phyloP scores from a whole-genome alignment of 2,113 vertebrate species.

The Varanus komodoensis region DNA sequence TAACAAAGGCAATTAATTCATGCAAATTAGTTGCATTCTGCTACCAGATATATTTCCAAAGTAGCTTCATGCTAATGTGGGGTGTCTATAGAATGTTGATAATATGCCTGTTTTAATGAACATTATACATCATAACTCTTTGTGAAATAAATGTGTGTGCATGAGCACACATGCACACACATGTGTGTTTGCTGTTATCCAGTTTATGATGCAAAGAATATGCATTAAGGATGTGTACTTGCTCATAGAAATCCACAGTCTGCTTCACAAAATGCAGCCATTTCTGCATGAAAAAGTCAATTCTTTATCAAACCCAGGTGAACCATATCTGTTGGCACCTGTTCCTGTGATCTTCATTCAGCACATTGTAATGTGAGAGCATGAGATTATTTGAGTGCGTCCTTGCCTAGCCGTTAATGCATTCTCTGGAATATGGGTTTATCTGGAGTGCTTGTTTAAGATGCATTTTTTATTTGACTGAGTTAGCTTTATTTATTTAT shows the following conservation, averaged over 20 bases:
- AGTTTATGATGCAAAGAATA: background rate
- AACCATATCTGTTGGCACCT: background rate
- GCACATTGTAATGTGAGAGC: background rate
- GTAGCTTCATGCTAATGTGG: background rate
- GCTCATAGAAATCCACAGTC: background rate
- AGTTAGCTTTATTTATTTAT: background rate
- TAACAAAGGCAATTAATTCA: conserved; percentile 30
- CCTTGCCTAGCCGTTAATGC: background rate
- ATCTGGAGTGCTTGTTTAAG: background rate
- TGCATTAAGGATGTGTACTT: background rate
- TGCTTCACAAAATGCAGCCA: background rate
- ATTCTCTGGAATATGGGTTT: background rate
- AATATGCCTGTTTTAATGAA: conserved; percentile 26
- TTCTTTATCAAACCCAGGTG: background rate
- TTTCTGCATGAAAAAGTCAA: background rate
- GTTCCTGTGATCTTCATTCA: background rate
- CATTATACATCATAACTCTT: background rate
- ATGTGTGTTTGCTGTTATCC: background rate
- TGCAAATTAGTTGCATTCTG: conserved; percentile 27
- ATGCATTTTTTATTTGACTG: background rate
- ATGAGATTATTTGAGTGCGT: background rate
- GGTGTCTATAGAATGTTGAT: conserved; percentile 3
- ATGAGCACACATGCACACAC: no score
- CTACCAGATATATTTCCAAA: conserved; percentile 1
- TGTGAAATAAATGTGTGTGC: background rate